Percentiles rank a stretch among this genome's conserved stretches.
These are phyloP conservation scores for Labroides dimidiatus DNA, from an alignment of 2,797 vertebrate species.

Conservation along the genomic window DNA sequence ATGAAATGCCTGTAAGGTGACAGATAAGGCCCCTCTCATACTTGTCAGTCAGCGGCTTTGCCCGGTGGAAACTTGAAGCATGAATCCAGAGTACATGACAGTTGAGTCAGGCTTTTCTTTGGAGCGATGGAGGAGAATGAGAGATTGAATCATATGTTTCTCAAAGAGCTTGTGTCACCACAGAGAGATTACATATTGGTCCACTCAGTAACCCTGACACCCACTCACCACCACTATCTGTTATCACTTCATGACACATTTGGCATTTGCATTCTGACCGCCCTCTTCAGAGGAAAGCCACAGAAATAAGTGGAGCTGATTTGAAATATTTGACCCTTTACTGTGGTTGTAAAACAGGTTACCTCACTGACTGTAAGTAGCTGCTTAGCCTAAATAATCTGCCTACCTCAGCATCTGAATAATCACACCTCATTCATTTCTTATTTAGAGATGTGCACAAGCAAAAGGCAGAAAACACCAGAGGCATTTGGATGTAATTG, in stretches of 20 bases:
- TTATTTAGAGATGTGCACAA: slow-evolving; percentile 28
- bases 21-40: slow-evolving; percentile 67
- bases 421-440: slow-evolving; percentile 33
- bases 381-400: not conserved
- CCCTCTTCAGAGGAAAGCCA: not conserved
- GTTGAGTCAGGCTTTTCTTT: slow-evolving; percentile 65
- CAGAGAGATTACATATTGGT: slow-evolving; percentile 50
- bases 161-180: slow-evolving; percentile 59
- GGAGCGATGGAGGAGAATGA: slow-evolving; percentile 30
- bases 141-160: slow-evolving; percentile 60
- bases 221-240: slow-evolving; percentile 36
- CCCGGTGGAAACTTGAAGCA: slow-evolving; percentile 53
- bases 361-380: slow-evolving; percentile 11
- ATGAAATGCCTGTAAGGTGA: slow-evolving; percentile 72
- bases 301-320: not conserved
- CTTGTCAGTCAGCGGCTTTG: slow-evolving; percentile 68
- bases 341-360: slow-evolving; percentile 9
- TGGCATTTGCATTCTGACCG: slow-evolving; percentile 13
- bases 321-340: slow-evolving; percentile 12
- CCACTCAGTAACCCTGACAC: slow-evolving; percentile 47
- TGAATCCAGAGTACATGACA: slow-evolving; percentile 67
- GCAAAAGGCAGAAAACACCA: slow-evolving; percentile 32
- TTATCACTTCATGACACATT: slow-evolving; percentile 33
- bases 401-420: slow-evolving; percentile 29
- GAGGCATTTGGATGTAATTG: slow-evolving; percentile 44